These are phyloP conservation scores for Lithodes maja DNA, from an alignment of 2,888 invertebrate genomes.

Conservation along the genomic window DNA sequence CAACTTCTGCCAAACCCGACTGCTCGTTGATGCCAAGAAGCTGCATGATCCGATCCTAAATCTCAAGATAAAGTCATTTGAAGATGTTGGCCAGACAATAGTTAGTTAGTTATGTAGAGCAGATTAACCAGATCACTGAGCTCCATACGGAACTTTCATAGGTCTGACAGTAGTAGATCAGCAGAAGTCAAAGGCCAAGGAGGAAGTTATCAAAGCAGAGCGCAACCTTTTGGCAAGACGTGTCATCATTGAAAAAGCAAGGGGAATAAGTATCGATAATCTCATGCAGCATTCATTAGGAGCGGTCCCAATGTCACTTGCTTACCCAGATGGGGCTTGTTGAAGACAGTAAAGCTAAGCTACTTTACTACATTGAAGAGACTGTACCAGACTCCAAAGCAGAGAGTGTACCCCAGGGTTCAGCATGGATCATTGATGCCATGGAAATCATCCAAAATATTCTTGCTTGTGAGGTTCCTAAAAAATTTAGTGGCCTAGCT, in stretches of 20 bases:
- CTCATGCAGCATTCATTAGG: constrained; percentile 20
- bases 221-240: neutral
- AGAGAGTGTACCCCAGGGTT: neutral
- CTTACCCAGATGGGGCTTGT: too few relatives aligned
- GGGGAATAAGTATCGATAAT: neutral
- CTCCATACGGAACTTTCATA: too few relatives aligned
- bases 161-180: neutral
- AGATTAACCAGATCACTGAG: too few relatives aligned
- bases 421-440: constrained; percentile 10
- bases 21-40: neutral
- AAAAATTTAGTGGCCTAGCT: constrained; percentile 1
- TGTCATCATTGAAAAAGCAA: constrained; percentile 9
- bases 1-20: constrained; percentile 3
- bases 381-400: constrained; percentile 2
- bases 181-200: neutral
- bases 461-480: constrained; percentile 4
- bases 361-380: constrained; percentile 9
- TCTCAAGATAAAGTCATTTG: neutral
- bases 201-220: constrained; percentile 13
- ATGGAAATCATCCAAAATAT: neutral
- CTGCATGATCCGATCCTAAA: constrained; percentile 2
- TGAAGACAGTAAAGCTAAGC: neutral
- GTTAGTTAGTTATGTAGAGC: too few relatives aligned
- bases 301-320: neutral
- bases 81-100: neutral